These are phyloP conservation scores for Papilio machaon DNA, from an alignment of 1,140 invertebrate species.

Conservation along the genomic window DNA sequence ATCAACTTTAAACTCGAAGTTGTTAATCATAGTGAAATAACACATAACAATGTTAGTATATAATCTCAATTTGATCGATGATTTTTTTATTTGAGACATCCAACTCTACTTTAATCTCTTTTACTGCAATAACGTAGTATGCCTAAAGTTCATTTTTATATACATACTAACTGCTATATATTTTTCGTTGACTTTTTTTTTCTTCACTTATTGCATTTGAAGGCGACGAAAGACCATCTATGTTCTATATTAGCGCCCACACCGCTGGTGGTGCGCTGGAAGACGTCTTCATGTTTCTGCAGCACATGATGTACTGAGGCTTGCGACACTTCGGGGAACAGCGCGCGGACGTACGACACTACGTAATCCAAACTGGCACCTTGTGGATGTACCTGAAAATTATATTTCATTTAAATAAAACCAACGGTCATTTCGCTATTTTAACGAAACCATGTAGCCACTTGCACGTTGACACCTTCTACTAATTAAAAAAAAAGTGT, in stretches of 20 bases:
- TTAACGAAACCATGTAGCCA: no score
- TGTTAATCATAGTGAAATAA: neutral
- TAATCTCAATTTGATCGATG: neutral
- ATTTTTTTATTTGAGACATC: neutral
- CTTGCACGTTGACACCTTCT: no score
- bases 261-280: constrained; percentile 63
- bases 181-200: neutral
- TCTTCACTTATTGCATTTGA: constrained; percentile 28
- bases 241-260: constrained; percentile 75
- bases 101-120: neutral
- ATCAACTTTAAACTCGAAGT: neutral
- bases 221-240: constrained; percentile 68
- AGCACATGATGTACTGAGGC: constrained; percentile 67
- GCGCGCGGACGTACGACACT: constrained; percentile 73
- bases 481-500: no score
- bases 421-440: no score
- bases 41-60: neutral
- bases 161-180: no score
- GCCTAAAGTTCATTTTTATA: neutral
- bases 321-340: constrained; percentile 65
- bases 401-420: neutral
- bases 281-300: constrained; percentile 68
- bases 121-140: neutral
- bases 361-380: constrained; percentile 76
- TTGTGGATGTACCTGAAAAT: constrained; percentile 69